A percentile compares a stretch with the other conserved stretches of the same genome.
Evolutionary conservation across 2,888 invertebrate species (phyloP).

Genomic region (Drosophila quinaria): DNA sequence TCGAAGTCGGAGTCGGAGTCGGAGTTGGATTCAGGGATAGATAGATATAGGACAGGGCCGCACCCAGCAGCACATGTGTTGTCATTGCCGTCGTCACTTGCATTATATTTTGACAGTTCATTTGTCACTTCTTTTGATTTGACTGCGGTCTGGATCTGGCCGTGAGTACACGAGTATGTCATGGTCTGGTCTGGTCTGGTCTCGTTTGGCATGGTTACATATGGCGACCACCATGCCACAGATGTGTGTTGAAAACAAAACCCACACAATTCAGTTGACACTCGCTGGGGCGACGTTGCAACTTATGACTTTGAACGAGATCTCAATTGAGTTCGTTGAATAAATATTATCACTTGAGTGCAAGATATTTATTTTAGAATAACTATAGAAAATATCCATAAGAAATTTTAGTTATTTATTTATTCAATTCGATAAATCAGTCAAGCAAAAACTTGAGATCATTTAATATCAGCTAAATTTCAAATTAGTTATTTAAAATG

Average conservation of each 20-base stretch:
- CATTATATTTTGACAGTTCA: constrained; percentile 79
- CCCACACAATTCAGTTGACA: constrained; percentile 46
- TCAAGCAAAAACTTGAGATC: no score
- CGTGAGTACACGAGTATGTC: constrained; percentile 2
- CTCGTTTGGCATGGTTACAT: constrained; percentile 37
- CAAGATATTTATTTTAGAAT: not conserved
- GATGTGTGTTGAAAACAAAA: constrained; percentile 52
- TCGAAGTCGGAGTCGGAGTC: not conserved
- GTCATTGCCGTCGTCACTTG: constrained; percentile 69
- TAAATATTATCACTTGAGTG: constrained; percentile 3
- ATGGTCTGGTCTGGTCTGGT: not conserved
- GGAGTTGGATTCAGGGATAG: constrained; percentile 6
- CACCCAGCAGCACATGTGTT: constrained; percentile 70
- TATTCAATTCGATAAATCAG: no score
- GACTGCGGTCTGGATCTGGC: constrained; percentile 50
- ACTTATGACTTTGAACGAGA: constrained; percentile 13
- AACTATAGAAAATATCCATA: not conserved
- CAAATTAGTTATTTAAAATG: no score
- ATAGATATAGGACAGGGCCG: constrained; percentile 31
- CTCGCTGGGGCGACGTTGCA: constrained; percentile 8
- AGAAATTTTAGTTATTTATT: no score
- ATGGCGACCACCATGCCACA: constrained; percentile 53
- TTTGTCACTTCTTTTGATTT: constrained; percentile 76
- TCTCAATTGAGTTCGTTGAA: constrained; percentile 41
- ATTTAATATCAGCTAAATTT: no score